Percentiles rank a stretch among this genome's conserved stretches.
These are phyloP conservation scores for Eulemur rufifrons DNA, from an alignment of 2,113 vertebrate genomes.

Conservation along the genomic window DNA sequence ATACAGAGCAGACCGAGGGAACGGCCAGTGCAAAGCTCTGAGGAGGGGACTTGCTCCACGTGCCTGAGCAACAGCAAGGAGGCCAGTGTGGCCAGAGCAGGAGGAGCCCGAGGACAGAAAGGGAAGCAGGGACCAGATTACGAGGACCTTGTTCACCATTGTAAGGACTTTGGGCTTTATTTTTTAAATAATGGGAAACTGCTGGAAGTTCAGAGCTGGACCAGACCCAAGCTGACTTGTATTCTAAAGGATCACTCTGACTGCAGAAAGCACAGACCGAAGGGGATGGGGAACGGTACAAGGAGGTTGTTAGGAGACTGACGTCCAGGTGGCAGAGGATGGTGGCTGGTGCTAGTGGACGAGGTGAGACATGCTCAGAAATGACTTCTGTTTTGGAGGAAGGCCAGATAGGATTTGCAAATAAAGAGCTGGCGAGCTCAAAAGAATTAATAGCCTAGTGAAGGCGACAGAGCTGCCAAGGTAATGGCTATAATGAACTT, in stretches of 20 bases:
- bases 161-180: not conserved
- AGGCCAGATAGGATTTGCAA: not conserved
- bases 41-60: not conserved
- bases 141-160: fast-evolving
- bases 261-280: not conserved
- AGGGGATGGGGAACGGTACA: not conserved
- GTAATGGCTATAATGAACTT: not conserved
- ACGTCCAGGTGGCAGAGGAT: not conserved
- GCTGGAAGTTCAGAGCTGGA: not conserved
- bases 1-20: not conserved
- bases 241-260: not conserved
- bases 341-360: fast-evolving
- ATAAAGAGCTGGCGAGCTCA: not conserved
- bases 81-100: not conserved
- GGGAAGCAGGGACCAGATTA: not conserved
- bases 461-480: not conserved
- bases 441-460: not conserved
- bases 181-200: not conserved
- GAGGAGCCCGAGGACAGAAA: fast-evolving
- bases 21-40: not conserved
- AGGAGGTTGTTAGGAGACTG: not conserved
- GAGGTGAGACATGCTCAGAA: not conserved
- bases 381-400: not conserved
- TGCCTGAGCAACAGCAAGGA: not conserved
- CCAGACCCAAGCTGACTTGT: not conserved